Conservation (phyloP, 2,797 vertebrate genomes). For the Diceros bicornis region DNA sequence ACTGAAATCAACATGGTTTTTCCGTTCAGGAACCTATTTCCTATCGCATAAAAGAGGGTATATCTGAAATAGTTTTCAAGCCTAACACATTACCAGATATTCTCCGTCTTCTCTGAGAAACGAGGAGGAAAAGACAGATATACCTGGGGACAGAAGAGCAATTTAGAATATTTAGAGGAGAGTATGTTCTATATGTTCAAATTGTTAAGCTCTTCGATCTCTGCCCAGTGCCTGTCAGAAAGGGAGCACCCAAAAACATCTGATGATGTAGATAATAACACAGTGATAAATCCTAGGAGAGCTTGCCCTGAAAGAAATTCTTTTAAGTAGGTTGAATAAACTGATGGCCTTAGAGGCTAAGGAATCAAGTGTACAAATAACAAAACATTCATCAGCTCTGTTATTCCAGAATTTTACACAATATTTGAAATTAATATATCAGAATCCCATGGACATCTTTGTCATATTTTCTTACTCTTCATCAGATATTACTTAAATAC, state of each 20-base stretch:
- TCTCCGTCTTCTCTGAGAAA: constrained; percentile 38
- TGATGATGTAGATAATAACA: constrained; percentile 16
- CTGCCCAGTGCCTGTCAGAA: neutral
- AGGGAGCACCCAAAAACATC: neutral
- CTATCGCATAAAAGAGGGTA: neutral
- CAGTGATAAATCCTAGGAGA: neutral
- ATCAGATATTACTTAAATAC: neutral
- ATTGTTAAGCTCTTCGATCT: constrained; percentile 49
- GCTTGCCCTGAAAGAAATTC: neutral
- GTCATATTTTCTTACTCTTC: neutral
- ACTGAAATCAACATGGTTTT: neutral
- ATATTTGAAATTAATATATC: neutral
- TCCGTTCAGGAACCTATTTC: neutral
- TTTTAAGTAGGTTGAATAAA: constrained; percentile 50
- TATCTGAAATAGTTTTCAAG: constrained; percentile 33
- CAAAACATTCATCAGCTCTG: neutral
- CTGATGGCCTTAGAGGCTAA: neutral
- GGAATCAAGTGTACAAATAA: neutral
- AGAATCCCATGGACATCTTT: neutral
- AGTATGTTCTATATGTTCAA: constrained; percentile 42
- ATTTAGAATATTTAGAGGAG: constrained; percentile 20
- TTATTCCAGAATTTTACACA: neutral
- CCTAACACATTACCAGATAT: neutral
- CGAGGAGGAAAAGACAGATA: constrained; percentile 17
- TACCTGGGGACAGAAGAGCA: neutral